These are phyloP conservation scores for Drosophila flavopinicola DNA, from an alignment of 2,888 invertebrate genomes.

Conservation along the genomic window DNA sequence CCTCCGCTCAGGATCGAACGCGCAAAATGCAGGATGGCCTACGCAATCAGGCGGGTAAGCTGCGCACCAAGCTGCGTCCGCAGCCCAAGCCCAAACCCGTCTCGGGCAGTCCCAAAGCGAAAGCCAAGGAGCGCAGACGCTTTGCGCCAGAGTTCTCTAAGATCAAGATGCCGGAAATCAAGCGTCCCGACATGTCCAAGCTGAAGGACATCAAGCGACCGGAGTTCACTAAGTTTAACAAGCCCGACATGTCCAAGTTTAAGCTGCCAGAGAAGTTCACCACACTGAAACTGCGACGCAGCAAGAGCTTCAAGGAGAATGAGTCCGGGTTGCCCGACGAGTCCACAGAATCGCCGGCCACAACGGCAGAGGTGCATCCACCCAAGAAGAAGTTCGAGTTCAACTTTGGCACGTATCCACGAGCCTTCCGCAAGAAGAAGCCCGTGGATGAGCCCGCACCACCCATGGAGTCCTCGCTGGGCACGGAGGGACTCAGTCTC, in stretches of 20 bases:
- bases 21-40: conserved; percentile 88
- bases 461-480: conserved; percentile 72
- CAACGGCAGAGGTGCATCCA: conserved; percentile 32
- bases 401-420: conserved; percentile 91
- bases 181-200: conserved; percentile 85
- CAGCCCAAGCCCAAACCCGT: conserved; percentile 72
- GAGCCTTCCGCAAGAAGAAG: conserved; percentile 86
- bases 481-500: conserved; percentile 78
- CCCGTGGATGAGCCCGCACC: conserved; percentile 56
- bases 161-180: conserved; percentile 84
- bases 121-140: conserved; percentile 81
- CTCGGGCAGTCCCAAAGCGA: conserved; percentile 81
- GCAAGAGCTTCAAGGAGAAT: conserved; percentile 83
- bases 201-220: conserved; percentile 82
- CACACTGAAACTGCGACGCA: conserved; percentile 85
- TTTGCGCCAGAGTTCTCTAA: conserved; percentile 84
- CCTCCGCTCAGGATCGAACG: conserved; percentile 85
- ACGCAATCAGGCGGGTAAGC: conserved; percentile 89
- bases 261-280: conserved; percentile 88
- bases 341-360: conserved; percentile 50
- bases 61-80: conserved; percentile 88
- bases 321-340: conserved; percentile 60
- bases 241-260: conserved; percentile 87
- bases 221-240: conserved; percentile 84
- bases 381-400: conserved; percentile 87